Conservation (phyloP, 2,113 vertebrate genomes). For the Callospermophilus lateralis region DNA sequence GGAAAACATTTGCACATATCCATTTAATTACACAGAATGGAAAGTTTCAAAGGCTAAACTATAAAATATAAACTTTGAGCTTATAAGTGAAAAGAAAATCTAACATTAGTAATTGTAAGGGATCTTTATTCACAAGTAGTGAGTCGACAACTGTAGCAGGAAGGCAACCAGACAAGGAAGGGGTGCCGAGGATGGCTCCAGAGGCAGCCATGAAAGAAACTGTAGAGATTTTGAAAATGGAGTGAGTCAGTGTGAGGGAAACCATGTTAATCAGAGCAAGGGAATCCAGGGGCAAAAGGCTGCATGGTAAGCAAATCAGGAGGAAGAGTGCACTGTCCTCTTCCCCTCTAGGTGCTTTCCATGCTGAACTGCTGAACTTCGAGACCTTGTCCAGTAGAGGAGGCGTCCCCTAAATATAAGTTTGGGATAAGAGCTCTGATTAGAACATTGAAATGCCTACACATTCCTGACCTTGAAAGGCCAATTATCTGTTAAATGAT, state of each 20-base stretch:
- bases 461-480: not conserved
- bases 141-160: not conserved
- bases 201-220: rapidly evolving
- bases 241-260: not conserved
- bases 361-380: not conserved
- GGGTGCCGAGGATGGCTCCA: no score
- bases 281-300: not conserved
- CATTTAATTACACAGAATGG: not conserved
- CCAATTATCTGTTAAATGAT: not conserved
- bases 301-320: not conserved
- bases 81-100: not conserved
- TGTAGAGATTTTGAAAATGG: not conserved
- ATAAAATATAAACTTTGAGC: not conserved
- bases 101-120: no score
- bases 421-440: not conserved
- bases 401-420: no score
- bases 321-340: not conserved
- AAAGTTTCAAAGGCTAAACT: not conserved
- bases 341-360: not conserved
- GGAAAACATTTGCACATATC: not conserved
- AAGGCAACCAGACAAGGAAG: not conserved
- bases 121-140: not conserved
- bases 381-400: not conserved
- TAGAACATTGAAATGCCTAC: not conserved
- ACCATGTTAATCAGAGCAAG: not conserved